These are phyloP conservation scores for Epinephelus lanceolatus DNA, from an alignment of 2,113 vertebrate genomes.

Conservation along the genomic window DNA sequence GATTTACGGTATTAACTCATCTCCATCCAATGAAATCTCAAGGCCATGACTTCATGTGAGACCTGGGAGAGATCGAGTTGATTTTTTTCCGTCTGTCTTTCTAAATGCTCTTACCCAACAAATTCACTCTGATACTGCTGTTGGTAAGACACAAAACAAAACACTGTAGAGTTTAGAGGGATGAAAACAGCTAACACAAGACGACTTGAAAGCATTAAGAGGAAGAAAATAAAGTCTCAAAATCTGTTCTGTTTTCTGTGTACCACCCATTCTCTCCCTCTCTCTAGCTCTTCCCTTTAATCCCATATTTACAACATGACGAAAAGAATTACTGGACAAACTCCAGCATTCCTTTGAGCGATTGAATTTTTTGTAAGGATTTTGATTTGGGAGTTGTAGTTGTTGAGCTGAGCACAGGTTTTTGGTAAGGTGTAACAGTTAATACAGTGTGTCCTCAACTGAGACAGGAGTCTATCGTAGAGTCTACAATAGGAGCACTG, in stretches of 20 bases:
- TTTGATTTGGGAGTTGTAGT: background rate
- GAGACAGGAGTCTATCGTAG: background rate
- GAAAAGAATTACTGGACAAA: constrained; percentile 28
- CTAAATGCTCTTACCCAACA: background rate
- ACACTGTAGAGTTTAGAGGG: background rate
- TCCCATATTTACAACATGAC: constrained; percentile 19
- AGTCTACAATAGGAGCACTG: background rate
- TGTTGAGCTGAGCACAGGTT: background rate
- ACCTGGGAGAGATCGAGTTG: background rate
- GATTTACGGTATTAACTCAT: constrained; percentile 12
- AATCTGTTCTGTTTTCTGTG: constrained; percentile 19
- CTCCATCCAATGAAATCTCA: constrained; percentile 10
- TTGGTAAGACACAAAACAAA: background rate
- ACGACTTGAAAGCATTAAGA: background rate
- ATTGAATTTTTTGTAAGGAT: constrained; percentile 7
- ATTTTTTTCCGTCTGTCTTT: constrained; percentile 1
- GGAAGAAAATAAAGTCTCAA: background rate
- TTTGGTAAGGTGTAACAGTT: background rate
- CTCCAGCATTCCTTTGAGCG: constrained; percentile 2
- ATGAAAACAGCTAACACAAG: background rate
- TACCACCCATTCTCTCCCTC: background rate
- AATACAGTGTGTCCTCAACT: background rate
- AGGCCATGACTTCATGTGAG: background rate
- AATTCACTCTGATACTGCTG: background rate
- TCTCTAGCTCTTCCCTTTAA: constrained; percentile 25